phyloP scores from a whole-genome alignment of 2,888 invertebrate genomes.

The Tiliacea citrago region DNA sequence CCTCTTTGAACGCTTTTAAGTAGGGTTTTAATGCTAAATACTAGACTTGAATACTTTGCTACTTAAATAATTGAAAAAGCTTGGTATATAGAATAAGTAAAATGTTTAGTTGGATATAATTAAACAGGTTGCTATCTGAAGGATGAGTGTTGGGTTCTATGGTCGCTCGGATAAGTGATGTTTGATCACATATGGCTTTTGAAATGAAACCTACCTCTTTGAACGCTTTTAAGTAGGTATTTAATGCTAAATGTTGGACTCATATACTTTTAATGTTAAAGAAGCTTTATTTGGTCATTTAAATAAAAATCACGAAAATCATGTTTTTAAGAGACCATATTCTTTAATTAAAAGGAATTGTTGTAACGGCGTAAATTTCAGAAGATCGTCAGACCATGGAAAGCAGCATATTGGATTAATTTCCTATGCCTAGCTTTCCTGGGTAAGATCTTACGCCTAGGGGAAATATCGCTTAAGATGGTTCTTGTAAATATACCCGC shows the following conservation, averaged over 20 bases:
- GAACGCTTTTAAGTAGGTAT: background rate
- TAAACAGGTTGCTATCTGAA: background rate
- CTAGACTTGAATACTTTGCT: background rate
- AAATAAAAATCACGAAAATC: background rate
- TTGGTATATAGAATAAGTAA: conserved; percentile 16
- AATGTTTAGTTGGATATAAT: background rate
- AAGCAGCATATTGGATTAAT: background rate
- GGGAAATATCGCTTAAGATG: background rate
- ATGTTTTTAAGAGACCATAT: background rate
- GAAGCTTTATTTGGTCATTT: background rate
- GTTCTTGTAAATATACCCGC: background rate
- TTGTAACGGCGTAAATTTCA: background rate
- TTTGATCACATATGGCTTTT: conserved; percentile 11
- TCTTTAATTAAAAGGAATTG: background rate
- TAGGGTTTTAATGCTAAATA: background rate
- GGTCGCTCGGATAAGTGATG: background rate
- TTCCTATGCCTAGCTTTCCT: background rate
- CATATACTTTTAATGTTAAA: background rate
- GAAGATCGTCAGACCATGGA: too few species aligned
- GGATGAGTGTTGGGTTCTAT: conserved; percentile 6
- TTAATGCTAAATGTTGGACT: background rate
- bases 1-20: background rate
- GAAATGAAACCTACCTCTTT: background rate
- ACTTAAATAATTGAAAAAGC: conserved; percentile 31
- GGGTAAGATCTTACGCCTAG: too few species aligned